Evolutionary conservation across 2,888 invertebrate species (phyloP).

Genomic region (Resseliella maxima): DNA sequence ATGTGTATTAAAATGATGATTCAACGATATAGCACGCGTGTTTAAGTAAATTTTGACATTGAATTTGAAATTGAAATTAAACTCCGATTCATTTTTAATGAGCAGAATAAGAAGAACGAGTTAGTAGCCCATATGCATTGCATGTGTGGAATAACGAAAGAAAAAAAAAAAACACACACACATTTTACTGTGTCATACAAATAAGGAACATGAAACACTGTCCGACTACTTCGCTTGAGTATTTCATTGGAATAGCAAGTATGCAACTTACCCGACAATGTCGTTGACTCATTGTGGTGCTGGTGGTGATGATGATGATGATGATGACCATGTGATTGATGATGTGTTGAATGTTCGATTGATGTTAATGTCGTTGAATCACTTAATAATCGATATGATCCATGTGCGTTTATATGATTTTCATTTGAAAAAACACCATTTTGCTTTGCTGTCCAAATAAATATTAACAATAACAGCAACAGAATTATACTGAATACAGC

Average conservation of each 20-base stretch:
- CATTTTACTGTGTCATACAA: no score
- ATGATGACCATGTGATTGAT: conserved; percentile 47
- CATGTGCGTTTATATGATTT: neutral
- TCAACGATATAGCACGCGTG: neutral
- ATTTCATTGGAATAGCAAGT: neutral
- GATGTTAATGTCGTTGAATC: neutral
- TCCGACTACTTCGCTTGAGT: no score
- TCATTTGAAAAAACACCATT: conserved; percentile 58
- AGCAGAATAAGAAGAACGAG: no score
- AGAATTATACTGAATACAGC: conserved; percentile 57
- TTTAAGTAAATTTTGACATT: neutral
- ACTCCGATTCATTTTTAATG: neutral
- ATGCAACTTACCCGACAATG: neutral
- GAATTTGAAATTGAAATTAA: neutral
- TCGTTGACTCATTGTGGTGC: conserved; percentile 6
- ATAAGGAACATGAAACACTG: no score
- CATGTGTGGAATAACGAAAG: neutral
- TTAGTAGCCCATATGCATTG: neutral
- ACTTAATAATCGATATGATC: neutral
- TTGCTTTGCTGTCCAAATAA: conserved; percentile 58
- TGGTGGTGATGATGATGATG: neutral
- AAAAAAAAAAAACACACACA: neutral
- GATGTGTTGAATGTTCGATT: conserved; percentile 38
- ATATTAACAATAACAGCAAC: conserved; percentile 58
- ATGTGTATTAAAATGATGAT: neutral